Conservation (phyloP, 2,888 invertebrate genomes). For the Aporophyla nigra region DNA sequence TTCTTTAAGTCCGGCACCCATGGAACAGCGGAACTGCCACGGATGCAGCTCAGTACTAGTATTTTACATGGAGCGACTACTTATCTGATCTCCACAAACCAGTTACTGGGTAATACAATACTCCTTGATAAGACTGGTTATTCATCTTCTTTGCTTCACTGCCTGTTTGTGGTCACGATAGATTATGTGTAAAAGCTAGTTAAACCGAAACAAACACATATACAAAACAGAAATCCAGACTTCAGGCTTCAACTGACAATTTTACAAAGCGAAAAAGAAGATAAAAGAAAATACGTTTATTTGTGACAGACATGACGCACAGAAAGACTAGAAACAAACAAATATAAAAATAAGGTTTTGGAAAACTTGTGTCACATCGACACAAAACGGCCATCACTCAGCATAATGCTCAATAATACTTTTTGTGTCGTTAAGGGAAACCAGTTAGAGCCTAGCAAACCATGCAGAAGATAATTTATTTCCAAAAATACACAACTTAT, state of each 20-base stretch:
- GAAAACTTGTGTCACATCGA: too few species aligned
- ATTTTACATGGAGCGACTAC: not conserved
- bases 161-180: not conserved
- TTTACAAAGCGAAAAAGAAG: not conserved
- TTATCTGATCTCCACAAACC: not conserved
- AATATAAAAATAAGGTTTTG: too few species aligned
- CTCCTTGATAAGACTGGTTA: not conserved
- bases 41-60: not conserved
- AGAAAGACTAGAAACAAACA: too few species aligned
- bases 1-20: too few species aligned
- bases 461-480: constrained; percentile 10
- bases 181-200: too few species aligned
- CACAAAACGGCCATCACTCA: too few species aligned
- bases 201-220: not conserved
- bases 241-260: not conserved
- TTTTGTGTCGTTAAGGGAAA: not conserved
- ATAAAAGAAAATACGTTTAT: too few species aligned
- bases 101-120: not conserved
- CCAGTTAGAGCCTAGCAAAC: not conserved
- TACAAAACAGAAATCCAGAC: not conserved
- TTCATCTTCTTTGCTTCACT: not conserved
- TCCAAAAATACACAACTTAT: not conserved
- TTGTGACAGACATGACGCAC: too few species aligned
- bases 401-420: not conserved
- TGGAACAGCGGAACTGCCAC: too few species aligned